Evolutionary conservation across 2,113 vertebrate species (phyloP).

Genomic region (Herpetotheres cachinnans): DNA sequence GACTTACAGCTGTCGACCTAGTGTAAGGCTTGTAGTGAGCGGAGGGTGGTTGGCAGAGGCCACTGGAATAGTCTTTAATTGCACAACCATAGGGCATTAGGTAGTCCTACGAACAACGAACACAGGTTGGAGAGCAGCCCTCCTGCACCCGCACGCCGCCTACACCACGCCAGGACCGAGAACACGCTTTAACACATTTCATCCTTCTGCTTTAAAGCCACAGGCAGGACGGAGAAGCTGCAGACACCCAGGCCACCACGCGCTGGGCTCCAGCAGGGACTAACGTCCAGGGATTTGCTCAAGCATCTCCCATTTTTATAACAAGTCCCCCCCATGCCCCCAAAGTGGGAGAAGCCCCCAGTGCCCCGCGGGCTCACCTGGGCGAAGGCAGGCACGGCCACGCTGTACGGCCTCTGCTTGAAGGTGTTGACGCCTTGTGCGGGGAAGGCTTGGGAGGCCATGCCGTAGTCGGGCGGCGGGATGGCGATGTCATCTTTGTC

Average conservation of each 20-base stretch:
- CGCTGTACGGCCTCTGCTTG: conserved; percentile 90
- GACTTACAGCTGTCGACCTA: conserved; percentile 75
- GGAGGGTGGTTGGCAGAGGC: conserved; percentile 66
- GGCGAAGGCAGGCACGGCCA: conserved; percentile 86
- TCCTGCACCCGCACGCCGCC: background rate
- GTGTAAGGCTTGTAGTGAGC: conserved; percentile 70
- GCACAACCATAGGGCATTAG: conserved; percentile 73
- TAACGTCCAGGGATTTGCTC: fast-evolving
- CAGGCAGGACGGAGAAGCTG: fast-evolving
- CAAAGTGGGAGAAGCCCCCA: fast-evolving
- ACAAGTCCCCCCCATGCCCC: fast-evolving
- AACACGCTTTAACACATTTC: background rate
- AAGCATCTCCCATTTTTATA: background rate
- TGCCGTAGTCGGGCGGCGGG: conserved; percentile 81
- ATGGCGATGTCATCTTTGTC: conserved; percentile 87
- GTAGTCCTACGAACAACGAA: conserved; percentile 75
- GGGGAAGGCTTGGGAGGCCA: conserved; percentile 77
- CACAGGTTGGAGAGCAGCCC: conserved; percentile 59
- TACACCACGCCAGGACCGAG: background rate
- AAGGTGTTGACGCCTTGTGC: conserved; percentile 76
- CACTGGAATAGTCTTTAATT: conserved; percentile 72
- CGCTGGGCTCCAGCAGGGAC: background rate
- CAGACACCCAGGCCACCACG: fast-evolving
- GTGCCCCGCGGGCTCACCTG: conserved; percentile 75
- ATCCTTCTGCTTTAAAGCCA: background rate